A percentile compares a stretch with the other conserved stretches of the same genome.
Conservation (phyloP, 2,113 vertebrate species). For the Thalassarche chlororhynchos region DNA sequence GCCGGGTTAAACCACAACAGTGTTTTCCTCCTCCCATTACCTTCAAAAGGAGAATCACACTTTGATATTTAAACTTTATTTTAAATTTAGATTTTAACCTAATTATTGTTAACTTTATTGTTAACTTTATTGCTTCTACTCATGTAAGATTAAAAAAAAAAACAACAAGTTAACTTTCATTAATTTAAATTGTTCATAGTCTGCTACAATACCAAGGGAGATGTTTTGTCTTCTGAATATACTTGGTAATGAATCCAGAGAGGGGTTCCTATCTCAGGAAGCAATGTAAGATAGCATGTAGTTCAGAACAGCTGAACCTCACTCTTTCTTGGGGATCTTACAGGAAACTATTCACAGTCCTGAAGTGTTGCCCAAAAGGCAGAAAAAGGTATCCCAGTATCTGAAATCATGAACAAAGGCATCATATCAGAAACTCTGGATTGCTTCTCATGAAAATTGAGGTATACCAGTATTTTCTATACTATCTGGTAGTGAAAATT, state of each 20-base stretch:
- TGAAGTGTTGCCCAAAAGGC: neutral
- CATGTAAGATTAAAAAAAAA: neutral
- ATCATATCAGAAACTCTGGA: neutral
- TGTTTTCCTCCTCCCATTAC: neutral
- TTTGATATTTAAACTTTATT: neutral
- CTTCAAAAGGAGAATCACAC: neutral
- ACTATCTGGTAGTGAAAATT: neutral
- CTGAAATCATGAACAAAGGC: neutral
- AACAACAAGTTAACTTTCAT: neutral
- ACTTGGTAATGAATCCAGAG: neutral
- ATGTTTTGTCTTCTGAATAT: neutral
- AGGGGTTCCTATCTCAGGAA: neutral
- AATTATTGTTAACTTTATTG: neutral
- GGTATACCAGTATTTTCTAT: neutral
- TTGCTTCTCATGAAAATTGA: neutral
- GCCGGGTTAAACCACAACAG: neutral
- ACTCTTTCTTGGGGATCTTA: neutral
- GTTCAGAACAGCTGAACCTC: neutral
- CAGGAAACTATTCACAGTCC: neutral
- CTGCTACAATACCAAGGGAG: neutral
- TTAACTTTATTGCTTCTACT: neutral
- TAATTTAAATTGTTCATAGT: neutral
- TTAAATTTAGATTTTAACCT: neutral
- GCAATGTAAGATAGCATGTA: neutral
- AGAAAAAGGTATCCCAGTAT: neutral